Evolutionary conservation across 1,140 invertebrate genomes (phyloP).

Genomic region (Pogonomyrmex barbatus): DNA sequence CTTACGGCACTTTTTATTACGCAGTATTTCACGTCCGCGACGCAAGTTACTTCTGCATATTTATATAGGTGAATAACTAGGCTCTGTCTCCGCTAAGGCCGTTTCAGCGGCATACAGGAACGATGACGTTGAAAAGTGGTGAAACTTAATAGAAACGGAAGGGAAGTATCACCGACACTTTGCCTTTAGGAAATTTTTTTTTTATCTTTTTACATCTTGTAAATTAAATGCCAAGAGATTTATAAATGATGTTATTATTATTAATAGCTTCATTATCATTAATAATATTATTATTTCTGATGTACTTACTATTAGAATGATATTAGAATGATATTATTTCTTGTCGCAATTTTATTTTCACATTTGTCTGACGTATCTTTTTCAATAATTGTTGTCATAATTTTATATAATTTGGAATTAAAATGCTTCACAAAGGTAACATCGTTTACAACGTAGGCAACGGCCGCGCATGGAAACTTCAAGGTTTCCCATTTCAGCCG

Average conservation of each 20-base stretch:
- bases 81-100: constrained; percentile 60
- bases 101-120: constrained; percentile 49
- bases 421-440: neutral
- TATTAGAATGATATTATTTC: neutral
- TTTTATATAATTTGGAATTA: constrained; percentile 9
- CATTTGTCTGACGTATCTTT: neutral
- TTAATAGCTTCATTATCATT: no score
- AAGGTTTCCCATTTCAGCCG: constrained; percentile 11
- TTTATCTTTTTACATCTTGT: neutral
- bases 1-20: constrained; percentile 84
- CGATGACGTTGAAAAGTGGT: constrained; percentile 56
- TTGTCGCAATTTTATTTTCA: neutral
- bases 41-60: constrained; percentile 83
- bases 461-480: neutral
- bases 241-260: no score
- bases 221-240: neutral
- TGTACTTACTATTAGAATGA: neutral
- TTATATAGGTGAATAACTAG: constrained; percentile 83
- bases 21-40: constrained; percentile 81
- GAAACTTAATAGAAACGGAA: constrained; percentile 67
- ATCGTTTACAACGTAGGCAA: neutral
- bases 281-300: neutral
- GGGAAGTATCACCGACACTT: constrained; percentile 31
- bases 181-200: constrained; percentile 3
- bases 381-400: neutral